Evolutionary conservation across 2,797 vertebrate genomes (phyloP), one percentile per base, ranked within the genome.

Genomic region (Catostomus latipinnis): DNA sequence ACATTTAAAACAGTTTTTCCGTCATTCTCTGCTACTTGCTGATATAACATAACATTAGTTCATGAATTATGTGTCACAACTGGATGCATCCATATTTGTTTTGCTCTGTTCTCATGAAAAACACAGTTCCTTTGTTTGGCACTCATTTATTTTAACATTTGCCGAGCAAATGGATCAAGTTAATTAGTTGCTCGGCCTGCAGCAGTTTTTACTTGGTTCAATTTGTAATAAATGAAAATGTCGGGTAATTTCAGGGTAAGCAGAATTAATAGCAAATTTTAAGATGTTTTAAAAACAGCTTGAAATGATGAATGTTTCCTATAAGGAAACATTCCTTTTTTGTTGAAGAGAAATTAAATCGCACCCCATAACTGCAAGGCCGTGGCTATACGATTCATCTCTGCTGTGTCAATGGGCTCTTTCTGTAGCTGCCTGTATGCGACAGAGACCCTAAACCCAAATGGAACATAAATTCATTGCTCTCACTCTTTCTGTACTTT

Each of bases 391-490:
- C 89, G 89, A 93, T 92, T 93, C 90, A 91, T 93, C 91, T 91
- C 89, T 91, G 86, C 91, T 89, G 87, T 88, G 88, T 89, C 88
- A 90, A 91, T 88, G 90, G 88, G 89, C 93, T 92, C 87, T 82
- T 92, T 90, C 84, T 85, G 71, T 86, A 83, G 89, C 88, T 89
- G 84, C 74, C 78, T 86, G 84, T 87, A 92, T 92, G 89, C 78
- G 91, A 91, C 92, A 91, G 91, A 90, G 85, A 90, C 87, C 90
- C 88, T 86, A 91, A 90, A 91, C 90, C 90, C 91, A 93, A 92
- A 90, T 91, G 90, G 91, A 89, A 89, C 90, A 88, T 91, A 90
- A 87, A 88, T 86, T 62, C 43, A 63, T 50, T 8, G 22, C 50
- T 76, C 7, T n/a, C 16, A 78, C 65, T 58, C 14, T 67, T 49